These are phyloP conservation scores for Ciconia maguari DNA, from an alignment of 2,113 vertebrate genomes.

Conservation along the genomic window DNA sequence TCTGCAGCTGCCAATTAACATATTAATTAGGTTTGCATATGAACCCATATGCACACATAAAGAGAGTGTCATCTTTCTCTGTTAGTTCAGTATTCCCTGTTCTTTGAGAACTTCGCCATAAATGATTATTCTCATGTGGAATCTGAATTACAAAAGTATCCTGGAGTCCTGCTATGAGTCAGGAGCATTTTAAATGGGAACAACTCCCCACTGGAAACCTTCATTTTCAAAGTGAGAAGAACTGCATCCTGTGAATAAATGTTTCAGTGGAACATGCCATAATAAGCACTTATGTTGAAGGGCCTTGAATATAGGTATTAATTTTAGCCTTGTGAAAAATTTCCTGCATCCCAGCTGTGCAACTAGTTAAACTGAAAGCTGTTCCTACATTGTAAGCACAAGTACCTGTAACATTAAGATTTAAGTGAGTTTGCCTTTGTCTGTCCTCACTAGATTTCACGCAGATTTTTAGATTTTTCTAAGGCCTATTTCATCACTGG, in stretches of 20 bases:
- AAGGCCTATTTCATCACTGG: background rate
- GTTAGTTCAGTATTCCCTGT: background rate
- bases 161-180: background rate
- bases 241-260: background rate
- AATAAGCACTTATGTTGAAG: background rate
- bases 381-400: background rate
- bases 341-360: background rate
- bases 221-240: background rate
- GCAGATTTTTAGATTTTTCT: background rate
- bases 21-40: background rate
- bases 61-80: background rate
- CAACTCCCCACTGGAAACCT: conserved; percentile 3
- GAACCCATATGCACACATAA: background rate
- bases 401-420: background rate
- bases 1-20: background rate
- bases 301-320: background rate
- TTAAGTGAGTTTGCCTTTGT: background rate
- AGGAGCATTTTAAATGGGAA: conserved; percentile 16
- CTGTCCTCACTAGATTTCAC: background rate
- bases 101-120: background rate
- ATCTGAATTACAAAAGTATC: background rate
- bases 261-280: background rate
- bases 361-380: background rate
- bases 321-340: background rate
- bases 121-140: background rate